phyloP scores from a whole-genome alignment of 2,797 vertebrate genomes.

The Semaprochilodus insignis region DNA sequence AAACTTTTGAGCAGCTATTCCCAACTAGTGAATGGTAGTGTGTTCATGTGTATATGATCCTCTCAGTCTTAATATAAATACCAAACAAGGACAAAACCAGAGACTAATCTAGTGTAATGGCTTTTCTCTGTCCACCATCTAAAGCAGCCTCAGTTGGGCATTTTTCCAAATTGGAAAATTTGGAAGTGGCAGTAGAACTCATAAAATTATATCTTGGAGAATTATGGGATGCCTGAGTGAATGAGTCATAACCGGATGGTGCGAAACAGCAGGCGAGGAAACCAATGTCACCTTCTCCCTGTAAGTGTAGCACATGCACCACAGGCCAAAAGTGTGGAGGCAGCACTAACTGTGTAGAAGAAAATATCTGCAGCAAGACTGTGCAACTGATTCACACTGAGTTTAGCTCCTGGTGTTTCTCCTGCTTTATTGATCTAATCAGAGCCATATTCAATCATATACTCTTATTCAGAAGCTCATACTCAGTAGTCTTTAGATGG shows the following conservation, averaged over 20 bases:
- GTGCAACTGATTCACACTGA: no score
- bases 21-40: no score
- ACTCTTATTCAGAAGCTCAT: neutral
- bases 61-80: neutral
- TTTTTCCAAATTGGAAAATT: neutral
- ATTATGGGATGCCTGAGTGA: neutral
- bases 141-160: neutral
- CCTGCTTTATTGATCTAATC: neutral
- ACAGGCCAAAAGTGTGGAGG: neutral
- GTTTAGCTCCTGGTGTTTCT: neutral
- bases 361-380: neutral
- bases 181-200: neutral
- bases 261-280: constrained; percentile 1
- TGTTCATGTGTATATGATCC: no score
- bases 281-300: constrained; percentile 5
- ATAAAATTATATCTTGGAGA: neutral
- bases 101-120: neutral
- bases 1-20: no score
- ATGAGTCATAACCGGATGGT: neutral
- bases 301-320: neutral
- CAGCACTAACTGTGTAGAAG: neutral
- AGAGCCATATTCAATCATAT: neutral
- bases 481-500: no score
- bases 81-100: neutral
- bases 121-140: neutral